phyloP scores from a whole-genome alignment of 2,797 vertebrate genomes.

The Gallinago stenura region DNA sequence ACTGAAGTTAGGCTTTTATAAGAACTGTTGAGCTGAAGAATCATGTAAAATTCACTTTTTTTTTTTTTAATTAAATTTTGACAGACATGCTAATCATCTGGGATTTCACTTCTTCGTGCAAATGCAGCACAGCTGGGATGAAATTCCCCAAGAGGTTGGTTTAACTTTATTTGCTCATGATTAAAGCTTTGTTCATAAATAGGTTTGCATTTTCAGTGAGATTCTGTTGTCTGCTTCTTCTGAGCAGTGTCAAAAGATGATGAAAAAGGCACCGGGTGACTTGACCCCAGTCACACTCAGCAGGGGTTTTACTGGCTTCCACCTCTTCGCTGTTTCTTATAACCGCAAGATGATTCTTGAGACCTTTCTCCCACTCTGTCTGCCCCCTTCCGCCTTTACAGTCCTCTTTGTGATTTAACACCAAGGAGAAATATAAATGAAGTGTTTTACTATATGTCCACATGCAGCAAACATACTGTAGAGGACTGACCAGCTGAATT shows the following conservation, averaged over 20 bases:
- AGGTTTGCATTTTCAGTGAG: neutral
- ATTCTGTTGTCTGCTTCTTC: neutral
- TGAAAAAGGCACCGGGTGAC: neutral
- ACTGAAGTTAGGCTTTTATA: neutral
- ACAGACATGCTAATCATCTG: neutral
- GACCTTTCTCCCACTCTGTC: neutral
- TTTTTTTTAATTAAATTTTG: neutral
- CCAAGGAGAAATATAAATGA: constrained; percentile 1
- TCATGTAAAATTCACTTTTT: neutral
- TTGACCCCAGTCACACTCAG: neutral
- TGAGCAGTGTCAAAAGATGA: neutral
- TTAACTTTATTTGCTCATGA: neutral
- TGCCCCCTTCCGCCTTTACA: neutral
- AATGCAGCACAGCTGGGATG: neutral
- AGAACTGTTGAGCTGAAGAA: neutral
- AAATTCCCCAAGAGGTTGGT: neutral
- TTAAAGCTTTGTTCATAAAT: neutral
- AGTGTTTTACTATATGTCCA: neutral
- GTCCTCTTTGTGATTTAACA: constrained; percentile 6
- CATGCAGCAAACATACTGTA: neutral
- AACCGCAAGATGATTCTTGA: neutral
- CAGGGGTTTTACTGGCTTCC: neutral
- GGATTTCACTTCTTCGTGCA: neutral
- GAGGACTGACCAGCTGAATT: neutral
- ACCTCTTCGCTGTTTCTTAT: neutral